Conservation (phyloP, 2,113 vertebrate genomes). For the Catagonus wagneri region DNA sequence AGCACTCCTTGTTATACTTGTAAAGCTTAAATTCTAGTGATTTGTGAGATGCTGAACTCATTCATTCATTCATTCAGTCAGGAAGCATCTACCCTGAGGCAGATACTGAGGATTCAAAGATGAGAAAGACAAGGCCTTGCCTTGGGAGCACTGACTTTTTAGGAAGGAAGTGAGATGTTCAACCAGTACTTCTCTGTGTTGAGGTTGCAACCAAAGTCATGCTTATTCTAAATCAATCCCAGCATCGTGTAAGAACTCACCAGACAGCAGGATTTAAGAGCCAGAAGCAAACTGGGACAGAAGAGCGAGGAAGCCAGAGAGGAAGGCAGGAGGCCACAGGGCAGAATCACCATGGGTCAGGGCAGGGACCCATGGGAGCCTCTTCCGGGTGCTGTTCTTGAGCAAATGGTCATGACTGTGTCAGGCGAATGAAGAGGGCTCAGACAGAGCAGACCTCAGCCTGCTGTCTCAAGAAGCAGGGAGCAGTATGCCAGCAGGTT, state of each 20-base stretch:
- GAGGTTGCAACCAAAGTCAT: neutral
- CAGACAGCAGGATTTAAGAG: neutral
- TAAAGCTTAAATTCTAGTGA: neutral
- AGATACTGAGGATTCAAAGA: neutral
- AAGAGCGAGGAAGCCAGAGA: neutral
- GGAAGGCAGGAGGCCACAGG: neutral
- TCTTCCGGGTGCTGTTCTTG: accelerated
- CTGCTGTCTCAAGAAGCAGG: neutral
- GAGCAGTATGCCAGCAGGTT: no score
- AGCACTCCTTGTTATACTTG: neutral
- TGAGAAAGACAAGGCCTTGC: neutral
- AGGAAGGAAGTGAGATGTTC: neutral
- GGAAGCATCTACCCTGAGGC: neutral
- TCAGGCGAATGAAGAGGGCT: no score
- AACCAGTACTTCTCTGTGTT: neutral
- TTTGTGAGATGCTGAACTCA: neutral
- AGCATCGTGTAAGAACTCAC: neutral
- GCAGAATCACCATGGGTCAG: neutral
- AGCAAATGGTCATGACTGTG: no score
- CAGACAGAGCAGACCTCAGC: no score
- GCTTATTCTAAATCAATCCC: constrained; percentile 10
- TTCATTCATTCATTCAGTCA: neutral
- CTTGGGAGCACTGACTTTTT: neutral
- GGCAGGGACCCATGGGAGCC: neutral
- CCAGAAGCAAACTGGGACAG: neutral